Conservation (phyloP, 2,797 vertebrate genomes). For the Falco concolor region DNA sequence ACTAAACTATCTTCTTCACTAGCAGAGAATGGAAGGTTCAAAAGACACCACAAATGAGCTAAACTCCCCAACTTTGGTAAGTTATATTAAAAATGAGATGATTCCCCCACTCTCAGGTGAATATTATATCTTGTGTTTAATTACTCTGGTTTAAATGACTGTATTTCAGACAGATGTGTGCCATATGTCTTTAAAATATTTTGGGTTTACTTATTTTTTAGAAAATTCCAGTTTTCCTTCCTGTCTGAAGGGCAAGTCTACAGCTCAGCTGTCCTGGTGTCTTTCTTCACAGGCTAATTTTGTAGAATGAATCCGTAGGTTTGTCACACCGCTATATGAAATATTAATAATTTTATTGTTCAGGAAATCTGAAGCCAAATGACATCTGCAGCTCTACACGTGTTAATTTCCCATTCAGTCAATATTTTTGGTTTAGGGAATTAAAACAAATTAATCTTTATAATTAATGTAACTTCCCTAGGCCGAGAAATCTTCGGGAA, state of each 20-base stretch:
- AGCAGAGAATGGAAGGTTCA: slow-evolving; percentile 28
- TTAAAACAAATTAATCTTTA: slow-evolving; percentile 74
- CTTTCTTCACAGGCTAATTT: slow-evolving; percentile 69
- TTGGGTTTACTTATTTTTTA: slow-evolving; percentile 72
- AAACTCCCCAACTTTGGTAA: slow-evolving; percentile 1
- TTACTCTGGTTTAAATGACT: slow-evolving; percentile 72
- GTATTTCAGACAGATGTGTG: slow-evolving; percentile 72
- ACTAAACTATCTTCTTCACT: not conserved
- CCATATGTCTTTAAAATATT: slow-evolving; percentile 74
- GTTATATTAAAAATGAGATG: slow-evolving; percentile 43
- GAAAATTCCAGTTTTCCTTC: slow-evolving; percentile 65
- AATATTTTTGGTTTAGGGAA: slow-evolving; percentile 76
- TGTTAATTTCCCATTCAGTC: slow-evolving; percentile 76
- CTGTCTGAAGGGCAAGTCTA: slow-evolving; percentile 58
- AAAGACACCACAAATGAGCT: not conserved
- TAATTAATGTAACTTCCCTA: slow-evolving; percentile 64
- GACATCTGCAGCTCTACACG: slow-evolving; percentile 73
- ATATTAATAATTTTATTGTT: slow-evolving; percentile 76
- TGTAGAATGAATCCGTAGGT: slow-evolving; percentile 68
- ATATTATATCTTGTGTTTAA: slow-evolving; percentile 64
- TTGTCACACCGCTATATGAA: slow-evolving; percentile 67
- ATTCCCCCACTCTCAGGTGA: slow-evolving; percentile 65
- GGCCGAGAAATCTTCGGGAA: slow-evolving; percentile 58
- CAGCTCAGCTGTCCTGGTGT: slow-evolving; percentile 56
- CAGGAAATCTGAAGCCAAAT: slow-evolving; percentile 74